phyloP scores from a whole-genome alignment of 1,140 invertebrate species.

The Phortica variegata region DNA sequence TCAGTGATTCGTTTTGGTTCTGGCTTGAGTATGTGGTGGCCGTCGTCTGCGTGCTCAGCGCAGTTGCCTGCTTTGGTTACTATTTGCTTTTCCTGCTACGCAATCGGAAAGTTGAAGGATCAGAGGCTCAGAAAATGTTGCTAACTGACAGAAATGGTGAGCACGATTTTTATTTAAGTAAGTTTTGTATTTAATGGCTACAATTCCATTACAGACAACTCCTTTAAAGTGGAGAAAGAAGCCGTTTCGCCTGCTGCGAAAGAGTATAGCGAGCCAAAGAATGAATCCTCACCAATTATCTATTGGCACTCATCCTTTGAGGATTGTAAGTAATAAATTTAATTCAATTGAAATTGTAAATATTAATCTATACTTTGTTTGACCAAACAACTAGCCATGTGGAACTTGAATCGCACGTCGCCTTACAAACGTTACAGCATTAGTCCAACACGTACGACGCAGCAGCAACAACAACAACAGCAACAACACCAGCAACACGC shows the following conservation, averaged over 20 bases:
- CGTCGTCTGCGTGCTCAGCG: constrained; percentile 46
- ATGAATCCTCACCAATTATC: constrained; percentile 29
- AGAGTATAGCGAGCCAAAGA: constrained; percentile 9
- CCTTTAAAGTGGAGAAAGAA: constrained; percentile 15
- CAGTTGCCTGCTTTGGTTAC: constrained; percentile 54
- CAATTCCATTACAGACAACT: constrained; percentile 23
- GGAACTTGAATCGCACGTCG: constrained; percentile 23
- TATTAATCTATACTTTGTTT: too few relatives aligned
- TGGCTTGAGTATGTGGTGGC: constrained; percentile 49
- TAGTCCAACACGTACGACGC: constrained; percentile 26
- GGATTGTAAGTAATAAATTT: constrained; percentile 23
- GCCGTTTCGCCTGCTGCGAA: constrained; percentile 17
- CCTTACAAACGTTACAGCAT: constrained; percentile 33
- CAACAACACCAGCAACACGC: constrained; percentile 5
- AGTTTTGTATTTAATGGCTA: background rate
- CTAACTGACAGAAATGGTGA: constrained; percentile 45
- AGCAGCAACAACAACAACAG: constrained; percentile 15
- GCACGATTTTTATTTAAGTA: background rate
- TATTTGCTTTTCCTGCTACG: constrained; percentile 48
- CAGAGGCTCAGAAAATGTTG: constrained; percentile 49
- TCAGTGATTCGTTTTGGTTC: constrained; percentile 26
- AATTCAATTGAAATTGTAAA: background rate
- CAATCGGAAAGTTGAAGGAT: constrained; percentile 44
- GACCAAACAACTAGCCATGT: too few relatives aligned
- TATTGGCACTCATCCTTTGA: constrained; percentile 56